Conservation (phyloP, 2,888 invertebrate genomes). For the Lordiphosa fenestrarum region DNA sequence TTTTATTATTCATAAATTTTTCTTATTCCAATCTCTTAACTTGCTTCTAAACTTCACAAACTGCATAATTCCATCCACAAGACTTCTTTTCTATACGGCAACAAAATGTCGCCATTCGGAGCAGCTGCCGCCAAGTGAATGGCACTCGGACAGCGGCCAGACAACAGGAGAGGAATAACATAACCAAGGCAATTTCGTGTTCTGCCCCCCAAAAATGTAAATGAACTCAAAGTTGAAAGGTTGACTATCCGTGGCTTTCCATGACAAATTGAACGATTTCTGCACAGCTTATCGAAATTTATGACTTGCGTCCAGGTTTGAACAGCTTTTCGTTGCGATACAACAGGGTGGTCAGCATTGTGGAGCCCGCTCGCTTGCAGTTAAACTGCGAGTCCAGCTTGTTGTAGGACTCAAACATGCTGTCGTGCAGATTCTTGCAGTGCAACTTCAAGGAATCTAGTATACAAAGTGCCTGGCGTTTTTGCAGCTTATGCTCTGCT, state of each 20-base stretch:
- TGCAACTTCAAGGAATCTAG: constrained; percentile 16
- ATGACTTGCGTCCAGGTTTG: constrained; percentile 2
- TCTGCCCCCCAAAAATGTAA: constrained; percentile 23
- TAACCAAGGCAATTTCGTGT: constrained; percentile 42
- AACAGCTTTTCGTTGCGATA: constrained; percentile 23
- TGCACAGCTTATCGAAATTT: constrained; percentile 37
- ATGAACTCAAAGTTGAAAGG: constrained; percentile 46
- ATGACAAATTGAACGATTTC: constrained; percentile 64
- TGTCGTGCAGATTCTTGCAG: constrained; percentile 8
- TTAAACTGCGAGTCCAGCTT: background rate
- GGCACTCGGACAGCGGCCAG: constrained; percentile 43
- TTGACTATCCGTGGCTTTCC: constrained; percentile 8
- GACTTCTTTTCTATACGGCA: background rate
- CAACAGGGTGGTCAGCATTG: constrained; percentile 17
- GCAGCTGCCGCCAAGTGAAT: constrained; percentile 60
- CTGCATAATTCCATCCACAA: background rate
- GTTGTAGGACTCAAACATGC: background rate
- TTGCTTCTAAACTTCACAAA: background rate
- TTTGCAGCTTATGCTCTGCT: constrained; percentile 10
- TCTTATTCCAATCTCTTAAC: too few relatives aligned
- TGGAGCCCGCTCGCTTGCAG: background rate
- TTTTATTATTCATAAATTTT: too few relatives aligned
- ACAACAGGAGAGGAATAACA: constrained; percentile 30
- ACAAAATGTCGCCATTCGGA: constrained; percentile 48
- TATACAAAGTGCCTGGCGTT: background rate